These are phyloP conservation scores for Microcebus jonahi DNA, from an alignment of 2,113 vertebrate species.

Conservation along the genomic window DNA sequence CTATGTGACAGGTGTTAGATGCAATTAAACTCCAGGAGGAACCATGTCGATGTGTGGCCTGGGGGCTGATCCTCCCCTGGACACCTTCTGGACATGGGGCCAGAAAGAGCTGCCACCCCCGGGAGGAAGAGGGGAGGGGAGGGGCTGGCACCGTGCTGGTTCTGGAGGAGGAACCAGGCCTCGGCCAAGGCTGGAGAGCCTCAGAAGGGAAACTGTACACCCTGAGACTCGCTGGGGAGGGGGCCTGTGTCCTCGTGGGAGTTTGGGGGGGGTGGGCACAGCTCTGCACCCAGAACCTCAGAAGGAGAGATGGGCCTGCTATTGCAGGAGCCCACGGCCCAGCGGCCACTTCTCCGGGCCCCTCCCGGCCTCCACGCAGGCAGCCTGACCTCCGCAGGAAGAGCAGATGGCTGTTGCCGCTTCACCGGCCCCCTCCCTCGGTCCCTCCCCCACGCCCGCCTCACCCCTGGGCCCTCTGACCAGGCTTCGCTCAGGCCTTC, in stretches of 20 bases:
- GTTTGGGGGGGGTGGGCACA: background rate
- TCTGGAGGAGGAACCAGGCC: background rate
- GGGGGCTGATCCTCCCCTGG: background rate
- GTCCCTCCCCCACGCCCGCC: background rate
- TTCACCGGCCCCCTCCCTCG: background rate
- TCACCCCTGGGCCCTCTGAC: background rate
- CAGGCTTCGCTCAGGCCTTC: background rate
- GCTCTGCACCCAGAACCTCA: background rate
- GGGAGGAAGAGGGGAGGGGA: background rate
- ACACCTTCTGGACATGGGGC: background rate
- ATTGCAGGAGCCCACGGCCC: background rate
- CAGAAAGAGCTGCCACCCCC: background rate
- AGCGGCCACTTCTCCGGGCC: background rate
- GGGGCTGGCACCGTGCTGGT: background rate
- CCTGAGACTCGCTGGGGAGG: background rate
- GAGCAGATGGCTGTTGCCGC: conserved; percentile 49
- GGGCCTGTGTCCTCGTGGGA: background rate
- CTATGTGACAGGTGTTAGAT: conserved; percentile 33
- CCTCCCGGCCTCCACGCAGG: conserved; percentile 25
- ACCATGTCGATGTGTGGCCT: background rate
- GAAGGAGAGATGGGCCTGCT: conserved; percentile 3
- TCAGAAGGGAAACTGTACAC: background rate
- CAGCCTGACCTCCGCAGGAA: background rate
- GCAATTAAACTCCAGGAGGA: background rate
- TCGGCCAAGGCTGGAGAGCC: conserved; percentile 11